These are phyloP conservation scores for Noctua fimbriata DNA, from an alignment of 2,888 invertebrate genomes.

Conservation along the genomic window DNA sequence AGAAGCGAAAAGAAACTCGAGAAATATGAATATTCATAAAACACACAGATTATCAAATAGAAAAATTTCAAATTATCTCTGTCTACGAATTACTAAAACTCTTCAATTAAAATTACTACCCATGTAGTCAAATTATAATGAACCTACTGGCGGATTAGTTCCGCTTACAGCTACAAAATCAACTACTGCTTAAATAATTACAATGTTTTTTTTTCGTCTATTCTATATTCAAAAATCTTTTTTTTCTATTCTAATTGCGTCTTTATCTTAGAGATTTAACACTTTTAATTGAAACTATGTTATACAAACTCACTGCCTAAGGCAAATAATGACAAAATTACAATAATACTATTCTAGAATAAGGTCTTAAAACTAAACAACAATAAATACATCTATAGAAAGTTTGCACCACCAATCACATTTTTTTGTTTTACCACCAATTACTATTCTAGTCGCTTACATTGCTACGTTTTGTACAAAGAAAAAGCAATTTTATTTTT, in stretches of 20 bases:
- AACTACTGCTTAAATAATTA: constrained; percentile 79
- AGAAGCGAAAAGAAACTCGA: constrained; percentile 82
- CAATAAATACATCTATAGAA: constrained; percentile 81
- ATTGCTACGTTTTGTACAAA: constrained; percentile 76
- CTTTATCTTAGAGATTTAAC: constrained; percentile 66
- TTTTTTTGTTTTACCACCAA: constrained; percentile 79
- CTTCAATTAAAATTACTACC: constrained; percentile 75
- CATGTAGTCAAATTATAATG: constrained; percentile 79
- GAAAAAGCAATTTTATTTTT: constrained; percentile 69
- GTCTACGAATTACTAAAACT: constrained; percentile 79
- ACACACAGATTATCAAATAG: constrained; percentile 75
- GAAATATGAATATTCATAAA: constrained; percentile 73
- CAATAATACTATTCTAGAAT: constrained; percentile 70
- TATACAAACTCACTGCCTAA: constrained; percentile 76
- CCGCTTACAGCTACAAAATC: constrained; percentile 81
- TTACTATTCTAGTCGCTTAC: constrained; percentile 79
- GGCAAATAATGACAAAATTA: constrained; percentile 78
- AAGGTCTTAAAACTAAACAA: constrained; percentile 84
- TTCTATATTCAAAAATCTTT: constrained; percentile 76
- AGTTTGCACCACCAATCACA: constrained; percentile 90
- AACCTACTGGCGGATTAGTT: constrained; percentile 76
- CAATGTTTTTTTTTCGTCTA: constrained; percentile 75
- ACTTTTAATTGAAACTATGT: constrained; percentile 68
- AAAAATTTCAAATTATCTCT: constrained; percentile 71
- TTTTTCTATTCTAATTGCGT: constrained; percentile 75